A percentile compares a stretch with the other conserved stretches of the same genome.
Evolutionary conservation across 2,888 invertebrate genomes (phyloP).

Genomic region (Trichopria drosophilae): DNA sequence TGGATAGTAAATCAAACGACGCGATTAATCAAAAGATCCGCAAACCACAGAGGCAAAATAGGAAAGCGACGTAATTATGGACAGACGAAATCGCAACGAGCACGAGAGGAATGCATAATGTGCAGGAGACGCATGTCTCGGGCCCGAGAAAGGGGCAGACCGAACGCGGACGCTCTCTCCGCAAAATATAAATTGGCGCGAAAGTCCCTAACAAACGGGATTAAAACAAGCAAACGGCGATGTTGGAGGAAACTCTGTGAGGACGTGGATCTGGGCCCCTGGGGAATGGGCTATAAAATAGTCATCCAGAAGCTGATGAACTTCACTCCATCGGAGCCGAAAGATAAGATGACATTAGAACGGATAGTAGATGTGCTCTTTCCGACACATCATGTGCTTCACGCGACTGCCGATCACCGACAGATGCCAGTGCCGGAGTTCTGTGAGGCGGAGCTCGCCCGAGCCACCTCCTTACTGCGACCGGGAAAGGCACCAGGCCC

Average conservation of each 20-base stretch:
- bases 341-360: background rate
- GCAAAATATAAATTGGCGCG: conserved; percentile 1
- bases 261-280: conserved; percentile 11
- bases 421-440: no score
- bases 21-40: background rate
- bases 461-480: background rate
- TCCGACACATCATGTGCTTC: no score
- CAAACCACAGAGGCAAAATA: conserved; percentile 15
- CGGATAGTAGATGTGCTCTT: conserved; percentile 10
- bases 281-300: conserved; percentile 25
- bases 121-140: background rate
- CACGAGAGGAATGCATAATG: background rate
- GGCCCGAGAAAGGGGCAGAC: no score
- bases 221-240: conserved; percentile 1
- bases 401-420: no score
- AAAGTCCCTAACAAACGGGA: background rate
- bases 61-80: conserved; percentile 6
- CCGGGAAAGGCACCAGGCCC: conserved; percentile 13
- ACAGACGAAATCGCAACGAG: no score
- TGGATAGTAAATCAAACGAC: conserved; percentile 1
- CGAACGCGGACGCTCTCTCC: background rate
- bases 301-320: conserved; percentile 10
- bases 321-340: background rate
- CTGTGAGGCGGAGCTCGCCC: no score
- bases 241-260: conserved; percentile 1